These are phyloP conservation scores for Enteromius mattozi DNA, from an alignment of 2,797 vertebrate genomes.

Conservation along the genomic window DNA sequence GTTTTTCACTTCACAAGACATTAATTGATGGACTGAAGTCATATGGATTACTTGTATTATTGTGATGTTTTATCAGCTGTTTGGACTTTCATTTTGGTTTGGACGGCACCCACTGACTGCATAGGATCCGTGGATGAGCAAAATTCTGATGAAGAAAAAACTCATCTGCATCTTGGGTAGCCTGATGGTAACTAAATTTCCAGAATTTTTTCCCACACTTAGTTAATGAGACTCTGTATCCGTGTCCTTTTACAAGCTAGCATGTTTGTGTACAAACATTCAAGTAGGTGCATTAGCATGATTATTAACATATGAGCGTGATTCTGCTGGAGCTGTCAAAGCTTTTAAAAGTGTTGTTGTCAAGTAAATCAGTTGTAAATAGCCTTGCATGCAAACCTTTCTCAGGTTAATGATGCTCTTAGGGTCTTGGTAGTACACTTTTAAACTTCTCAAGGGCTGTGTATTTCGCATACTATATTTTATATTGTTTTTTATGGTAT, in stretches of 20 bases:
- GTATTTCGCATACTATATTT: not conserved
- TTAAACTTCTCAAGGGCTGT: not conserved
- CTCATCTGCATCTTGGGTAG: not conserved
- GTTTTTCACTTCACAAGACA: not conserved
- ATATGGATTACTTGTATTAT: not conserved
- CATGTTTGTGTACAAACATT: not conserved
- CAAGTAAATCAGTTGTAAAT: not conserved
- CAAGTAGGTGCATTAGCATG: conserved; percentile 38
- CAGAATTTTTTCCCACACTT: not conserved
- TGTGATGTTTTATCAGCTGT: not conserved
- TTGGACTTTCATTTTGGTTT: not conserved
- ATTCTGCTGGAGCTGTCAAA: conserved; percentile 58
- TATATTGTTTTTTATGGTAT: not conserved
- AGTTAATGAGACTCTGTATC: not conserved
- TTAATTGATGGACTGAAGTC: not conserved
- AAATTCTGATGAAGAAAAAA: not conserved
- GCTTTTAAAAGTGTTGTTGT: not conserved
- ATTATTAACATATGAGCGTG: conserved; percentile 55
- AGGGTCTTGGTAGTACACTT: not conserved
- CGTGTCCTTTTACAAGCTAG: not conserved
- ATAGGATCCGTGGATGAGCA: not conserved
- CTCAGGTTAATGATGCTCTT: conserved; percentile 1
- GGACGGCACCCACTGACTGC: not conserved
- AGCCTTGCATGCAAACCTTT: not conserved
- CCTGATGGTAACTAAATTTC: not conserved